These are phyloP conservation scores for Ferrisia virgata DNA, from an alignment of 2,888 invertebrate species.

Conservation along the genomic window DNA sequence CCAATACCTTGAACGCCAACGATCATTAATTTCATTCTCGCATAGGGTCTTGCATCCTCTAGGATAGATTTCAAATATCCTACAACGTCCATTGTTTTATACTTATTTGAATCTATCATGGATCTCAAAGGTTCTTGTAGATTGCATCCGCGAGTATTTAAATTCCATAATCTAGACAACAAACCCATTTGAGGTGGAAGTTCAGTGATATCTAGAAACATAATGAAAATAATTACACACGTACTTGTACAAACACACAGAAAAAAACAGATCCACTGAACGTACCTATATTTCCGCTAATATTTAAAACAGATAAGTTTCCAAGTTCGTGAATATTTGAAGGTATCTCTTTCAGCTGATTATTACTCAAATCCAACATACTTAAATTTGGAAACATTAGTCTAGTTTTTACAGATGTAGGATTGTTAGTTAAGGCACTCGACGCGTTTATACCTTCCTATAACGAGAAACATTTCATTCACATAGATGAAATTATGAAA, in stretches of 20 bases:
- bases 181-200: constrained; percentile 94
- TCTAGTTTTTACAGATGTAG: constrained; percentile 57
- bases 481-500: not conserved
- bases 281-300: constrained; percentile 75
- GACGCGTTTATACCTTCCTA: constrained; percentile 21
- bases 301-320: constrained; percentile 88
- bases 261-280: constrained; percentile 46
- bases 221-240: not conserved
- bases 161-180: constrained; percentile 90
- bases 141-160: constrained; percentile 85
- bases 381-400: constrained; percentile 90
- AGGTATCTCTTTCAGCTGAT: constrained; percentile 75
- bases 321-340: constrained; percentile 77
- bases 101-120: constrained; percentile 88
- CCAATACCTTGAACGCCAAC: constrained; percentile 84
- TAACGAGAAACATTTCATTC: not conserved
- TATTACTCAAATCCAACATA: constrained; percentile 91
- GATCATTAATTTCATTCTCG: constrained; percentile 93
- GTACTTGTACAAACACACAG: constrained; percentile 27
- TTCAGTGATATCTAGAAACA: constrained; percentile 67
- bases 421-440: not conserved
- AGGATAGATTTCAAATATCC: constrained; percentile 85
- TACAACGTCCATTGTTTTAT: constrained; percentile 92
- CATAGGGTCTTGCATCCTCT: constrained; percentile 88
- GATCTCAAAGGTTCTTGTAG: constrained; percentile 82